Evolutionary conservation across 2,797 vertebrate genomes (phyloP), one percentile per base, ranked within the genome.

Genomic region (Perodicticus potto): DNA sequence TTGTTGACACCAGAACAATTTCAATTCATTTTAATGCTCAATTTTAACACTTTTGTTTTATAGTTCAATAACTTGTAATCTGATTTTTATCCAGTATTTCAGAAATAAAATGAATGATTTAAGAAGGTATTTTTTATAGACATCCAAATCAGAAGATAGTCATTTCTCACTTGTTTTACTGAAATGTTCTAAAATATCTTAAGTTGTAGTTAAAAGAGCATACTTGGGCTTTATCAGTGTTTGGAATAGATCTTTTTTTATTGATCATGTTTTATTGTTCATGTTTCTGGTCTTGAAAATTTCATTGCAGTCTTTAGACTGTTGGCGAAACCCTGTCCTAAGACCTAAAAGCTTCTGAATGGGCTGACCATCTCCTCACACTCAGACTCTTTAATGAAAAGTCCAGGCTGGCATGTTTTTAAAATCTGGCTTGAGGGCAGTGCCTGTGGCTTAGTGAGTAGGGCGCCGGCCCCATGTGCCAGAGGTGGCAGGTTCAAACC

Each of bases 181-280:
- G 59, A 93, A 93, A 81, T 74, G 37, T 82, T 94, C 74, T 86
- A 77, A 88, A 92, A 90, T 25, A 63, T 83, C 55, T 89, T n/a
- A 96, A 78, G 53, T 25, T 76, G 45, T 23, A 57, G 40, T 72
- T 81, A 61, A 86, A 78, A 8, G 4, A 45, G 72, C 16, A 86
- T 59, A 59, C 19, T 61, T 10, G 57, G 89, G 17, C 3, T 67
- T 93, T 70, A 57, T 4, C 34, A 37, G 23, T 1, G 0, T 92
- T 91, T 20, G 34, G 61, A 93, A 91, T 91, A 65, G 25, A 74
- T 19, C 23, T 69, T 23, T 92, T 49, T 25, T 59, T 20, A 83
- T 8, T 45, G 13, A 53, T 63, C 4, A 10, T 20, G 27, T 19
- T 89, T 61, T 43, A n/a, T 53, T 74, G 94, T 89, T 83, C 57